Evolutionary conservation across 2,113 vertebrate species (phyloP).

Genomic region (Empidonax traillii): DNA sequence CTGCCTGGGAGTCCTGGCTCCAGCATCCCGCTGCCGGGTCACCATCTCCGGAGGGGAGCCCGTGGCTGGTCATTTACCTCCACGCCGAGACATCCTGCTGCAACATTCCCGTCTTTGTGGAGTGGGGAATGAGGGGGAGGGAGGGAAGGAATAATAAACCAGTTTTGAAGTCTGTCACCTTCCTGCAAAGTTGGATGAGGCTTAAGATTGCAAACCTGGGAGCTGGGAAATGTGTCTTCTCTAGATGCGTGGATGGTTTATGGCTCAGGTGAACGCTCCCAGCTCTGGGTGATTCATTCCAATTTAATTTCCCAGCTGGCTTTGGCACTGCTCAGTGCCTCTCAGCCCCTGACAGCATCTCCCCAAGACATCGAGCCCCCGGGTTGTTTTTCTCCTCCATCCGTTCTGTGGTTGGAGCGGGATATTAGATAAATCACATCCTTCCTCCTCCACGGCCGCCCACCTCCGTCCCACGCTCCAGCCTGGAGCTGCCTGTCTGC

Average conservation of each 20-base stretch:
- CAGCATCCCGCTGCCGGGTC: background rate
- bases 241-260: background rate
- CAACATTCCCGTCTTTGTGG: background rate
- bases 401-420: background rate
- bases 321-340: background rate
- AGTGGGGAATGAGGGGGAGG: background rate
- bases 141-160: background rate
- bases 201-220: background rate
- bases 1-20: background rate
- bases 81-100: background rate
- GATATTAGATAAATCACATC: background rate
- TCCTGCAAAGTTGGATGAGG: background rate
- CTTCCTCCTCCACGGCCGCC: background rate
- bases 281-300: background rate
- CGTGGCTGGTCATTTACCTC: background rate
- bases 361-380: background rate
- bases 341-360: background rate
- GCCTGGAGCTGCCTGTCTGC: background rate
- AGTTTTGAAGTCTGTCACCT: background rate
- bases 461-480: background rate
- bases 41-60: background rate
- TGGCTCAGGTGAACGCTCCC: background rate
- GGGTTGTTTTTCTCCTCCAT: slow-evolving; percentile 31
- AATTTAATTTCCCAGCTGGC: background rate
- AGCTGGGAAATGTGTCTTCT: background rate